phyloP scores from a whole-genome alignment of 2,888 invertebrate species.

The Imbricaverruca yamaguchii region DNA sequence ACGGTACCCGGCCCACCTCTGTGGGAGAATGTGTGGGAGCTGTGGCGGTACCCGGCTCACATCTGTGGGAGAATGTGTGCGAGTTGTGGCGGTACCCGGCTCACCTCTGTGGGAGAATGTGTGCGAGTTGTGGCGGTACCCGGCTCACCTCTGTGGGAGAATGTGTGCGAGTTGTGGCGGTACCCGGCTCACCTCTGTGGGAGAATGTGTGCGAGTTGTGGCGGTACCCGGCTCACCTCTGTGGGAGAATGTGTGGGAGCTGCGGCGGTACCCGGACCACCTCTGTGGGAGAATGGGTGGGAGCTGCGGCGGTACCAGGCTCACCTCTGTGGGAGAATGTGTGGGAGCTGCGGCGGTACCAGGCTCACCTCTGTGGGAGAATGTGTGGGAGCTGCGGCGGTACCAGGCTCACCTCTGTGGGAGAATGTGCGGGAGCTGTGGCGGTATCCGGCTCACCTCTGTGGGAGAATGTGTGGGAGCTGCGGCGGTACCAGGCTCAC shows the following conservation, averaged over 20 bases:
- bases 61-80: conserved; percentile 23
- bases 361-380: conserved; percentile 60
- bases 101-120: conserved; percentile 62
- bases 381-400: conserved; percentile 43
- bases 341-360: conserved; percentile 35
- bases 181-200: conserved; percentile 54
- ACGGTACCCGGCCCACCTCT: conserved; percentile 50
- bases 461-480: conserved; percentile 54
- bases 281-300: conserved; percentile 61
- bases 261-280: conserved; percentile 41
- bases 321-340: conserved; percentile 68
- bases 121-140: conserved; percentile 45
- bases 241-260: too few species aligned
- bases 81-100: not conserved
- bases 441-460: conserved; percentile 50
- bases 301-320: conserved; percentile 39
- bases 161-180: conserved; percentile 43
- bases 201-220: conserved; percentile 53
- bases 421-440: conserved; percentile 53
- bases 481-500: conserved; percentile 41
- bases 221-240: conserved; percentile 27
- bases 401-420: conserved; percentile 54
- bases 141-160: conserved; percentile 60
- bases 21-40: conserved; percentile 58
- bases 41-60: conserved; percentile 19